Percentiles rank a stretch among this genome's conserved stretches.
phyloP scores from a whole-genome alignment of 2,797 vertebrate genomes.

The Cryptoprocta ferox region DNA sequence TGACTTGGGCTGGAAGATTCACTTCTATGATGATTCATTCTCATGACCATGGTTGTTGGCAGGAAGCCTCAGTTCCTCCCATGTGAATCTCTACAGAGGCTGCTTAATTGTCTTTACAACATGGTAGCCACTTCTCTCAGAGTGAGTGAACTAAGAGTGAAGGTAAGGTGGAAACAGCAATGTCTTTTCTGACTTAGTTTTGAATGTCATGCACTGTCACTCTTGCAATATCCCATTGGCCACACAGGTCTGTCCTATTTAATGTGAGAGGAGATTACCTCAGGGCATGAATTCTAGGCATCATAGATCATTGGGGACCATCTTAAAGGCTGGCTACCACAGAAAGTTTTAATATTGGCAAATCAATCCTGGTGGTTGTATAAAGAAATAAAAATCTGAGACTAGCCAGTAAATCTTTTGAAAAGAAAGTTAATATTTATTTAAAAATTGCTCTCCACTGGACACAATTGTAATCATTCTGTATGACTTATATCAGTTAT shows the following conservation, averaged over 20 bases:
- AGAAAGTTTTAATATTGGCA: not conserved
- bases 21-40: not conserved
- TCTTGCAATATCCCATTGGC: not conserved
- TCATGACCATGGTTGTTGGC: not conserved
- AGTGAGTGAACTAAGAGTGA: not conserved
- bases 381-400: not conserved
- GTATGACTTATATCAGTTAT: not conserved
- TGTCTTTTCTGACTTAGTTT: not conserved
- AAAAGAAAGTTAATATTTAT: not conserved
- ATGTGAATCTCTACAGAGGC: not conserved
- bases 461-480: not conserved
- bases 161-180: not conserved
- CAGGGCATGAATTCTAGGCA: not conserved
- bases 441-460: not conserved
- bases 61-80: not conserved
- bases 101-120: not conserved
- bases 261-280: not conserved
- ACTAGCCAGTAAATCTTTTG: not conserved
- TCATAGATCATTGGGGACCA: not conserved
- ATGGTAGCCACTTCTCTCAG: not conserved
- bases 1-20: not conserved
- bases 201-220: not conserved
- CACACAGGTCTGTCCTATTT: not conserved
- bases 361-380: not conserved
- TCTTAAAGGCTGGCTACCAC: not conserved